Conservation (phyloP, 2,888 invertebrate genomes). For the Cinara cedri region DNA sequence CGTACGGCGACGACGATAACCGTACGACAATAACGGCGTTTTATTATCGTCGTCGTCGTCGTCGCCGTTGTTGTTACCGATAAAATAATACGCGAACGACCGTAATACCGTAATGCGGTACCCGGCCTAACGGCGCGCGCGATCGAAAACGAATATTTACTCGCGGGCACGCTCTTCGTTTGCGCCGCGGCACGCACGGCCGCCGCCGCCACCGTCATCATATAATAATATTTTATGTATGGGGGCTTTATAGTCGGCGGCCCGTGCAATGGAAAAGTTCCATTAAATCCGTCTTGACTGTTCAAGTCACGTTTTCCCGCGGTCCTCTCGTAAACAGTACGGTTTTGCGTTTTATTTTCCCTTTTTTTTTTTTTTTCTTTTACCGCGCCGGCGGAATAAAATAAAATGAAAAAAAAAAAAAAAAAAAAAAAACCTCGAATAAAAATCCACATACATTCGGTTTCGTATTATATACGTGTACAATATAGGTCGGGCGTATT, state of each 20-base stretch:
- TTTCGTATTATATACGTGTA: constrained; percentile 19
- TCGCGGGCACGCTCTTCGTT: not conserved
- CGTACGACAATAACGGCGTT: too few species aligned
- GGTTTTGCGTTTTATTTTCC: constrained; percentile 31
- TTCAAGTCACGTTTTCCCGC: constrained; percentile 54
- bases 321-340: constrained; percentile 20
- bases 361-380: not conserved
- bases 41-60: too few species aligned
- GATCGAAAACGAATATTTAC: constrained; percentile 46
- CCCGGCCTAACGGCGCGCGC: too few species aligned
- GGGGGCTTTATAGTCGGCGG: constrained; percentile 37
- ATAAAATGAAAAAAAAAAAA: constrained; percentile 14
- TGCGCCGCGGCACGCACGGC: not conserved
- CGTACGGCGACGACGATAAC: too few species aligned
- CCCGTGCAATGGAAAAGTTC: constrained; percentile 51
- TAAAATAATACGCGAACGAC: too few species aligned
- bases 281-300: constrained; percentile 54
- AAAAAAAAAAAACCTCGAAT: constrained; percentile 8
- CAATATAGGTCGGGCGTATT: too few species aligned
- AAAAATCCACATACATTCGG: constrained; percentile 32
- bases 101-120: too few species aligned
- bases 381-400: constrained; percentile 9
- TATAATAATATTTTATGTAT: not conserved
- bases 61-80: too few species aligned
- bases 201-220: not conserved